Evolutionary conservation across 2,888 invertebrate genomes (phyloP), one percentile per base, ranked within the genome.

Genomic region (Orthosia cruda): DNA sequence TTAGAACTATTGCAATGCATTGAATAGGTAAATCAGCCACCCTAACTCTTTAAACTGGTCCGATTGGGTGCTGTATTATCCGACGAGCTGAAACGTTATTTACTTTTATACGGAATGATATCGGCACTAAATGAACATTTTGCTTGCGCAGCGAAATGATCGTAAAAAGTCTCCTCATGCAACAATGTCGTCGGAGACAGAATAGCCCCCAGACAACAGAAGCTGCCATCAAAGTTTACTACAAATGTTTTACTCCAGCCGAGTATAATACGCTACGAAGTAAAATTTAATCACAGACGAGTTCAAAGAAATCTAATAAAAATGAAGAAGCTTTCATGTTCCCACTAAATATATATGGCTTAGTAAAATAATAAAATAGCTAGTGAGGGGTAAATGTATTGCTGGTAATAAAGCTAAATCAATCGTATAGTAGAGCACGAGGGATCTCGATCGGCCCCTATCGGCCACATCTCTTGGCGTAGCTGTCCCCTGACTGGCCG

Each of bases 91-190:
- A 88, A 91, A 90, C 87, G 87, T 89, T 91, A 89, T 90, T 90
- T 89, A 89, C 89, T 89, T 88, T 88, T 87, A 52, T 52, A 89
- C 88, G 50, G 72, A 79, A 74, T 91, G 90, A 89, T 89, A 89
- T 90, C 85, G 88, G 85, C 81, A 88, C 86, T 90, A 89, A 92
- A 92, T 85, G 78, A 87, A 88, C 85, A 86, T 90, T 91, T 90
- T 86, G 87, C 84, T 83, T 83, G 83, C 82, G 79, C 83, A 85
- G 78, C 84, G 70, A 87, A 91, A 87, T 89, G 90, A 83, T 91
- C 91, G 89, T 93, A 92, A 93, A 93, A 91, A 89, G 87, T 87
- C 80, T 88, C 81, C 87, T 84, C 84, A 86, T 85, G 85, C 88
- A 87, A 90, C 91, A 90, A 89, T 91, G 90, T 88, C 81, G 79